Evolutionary conservation across 30 jellyfish, hydroid and myxozoan species (phyloP).

Genomic region (Mastigias papua): DNA sequence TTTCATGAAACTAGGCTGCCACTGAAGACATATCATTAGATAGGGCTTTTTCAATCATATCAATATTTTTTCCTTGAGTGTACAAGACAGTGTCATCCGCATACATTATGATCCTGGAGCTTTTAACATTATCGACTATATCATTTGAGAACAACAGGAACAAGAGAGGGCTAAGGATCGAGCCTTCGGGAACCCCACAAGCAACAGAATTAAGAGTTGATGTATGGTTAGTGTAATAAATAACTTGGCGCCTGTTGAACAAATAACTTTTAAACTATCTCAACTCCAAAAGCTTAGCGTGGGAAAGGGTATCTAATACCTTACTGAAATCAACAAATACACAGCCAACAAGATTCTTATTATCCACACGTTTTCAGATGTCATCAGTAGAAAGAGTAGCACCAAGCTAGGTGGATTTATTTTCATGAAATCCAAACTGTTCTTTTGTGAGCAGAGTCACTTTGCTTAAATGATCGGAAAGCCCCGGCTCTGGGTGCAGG

Average conservation of each 20-base stretch:
- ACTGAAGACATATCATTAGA: slow-evolving; percentile 7
- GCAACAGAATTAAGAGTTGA: slow-evolving; percentile 8
- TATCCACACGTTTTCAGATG: background rate
- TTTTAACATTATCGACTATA: slow-evolving; percentile 15
- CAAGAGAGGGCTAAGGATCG: slow-evolving; percentile 41
- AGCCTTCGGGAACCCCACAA: slow-evolving; percentile 49
- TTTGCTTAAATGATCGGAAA: background rate
- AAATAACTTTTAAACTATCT: background rate
- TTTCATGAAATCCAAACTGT: background rate
- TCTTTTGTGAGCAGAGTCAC: background rate
- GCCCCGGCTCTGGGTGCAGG: background rate
- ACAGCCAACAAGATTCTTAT: slow-evolving; percentile 4
- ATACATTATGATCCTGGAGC: slow-evolving; percentile 34
- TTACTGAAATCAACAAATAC: background rate
- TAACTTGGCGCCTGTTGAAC: background rate
- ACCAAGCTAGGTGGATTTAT: background rate
- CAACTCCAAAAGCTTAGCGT: background rate
- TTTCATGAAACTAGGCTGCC: slow-evolving; percentile 29
- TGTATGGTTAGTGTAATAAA: slow-evolving; percentile 2
- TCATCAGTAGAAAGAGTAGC: background rate
- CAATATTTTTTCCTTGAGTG: slow-evolving; percentile 19
- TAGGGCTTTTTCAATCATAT: slow-evolving; percentile 34
- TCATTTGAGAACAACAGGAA: slow-evolving; percentile 32
- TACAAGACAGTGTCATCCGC: slow-evolving; percentile 52
- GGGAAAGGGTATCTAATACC: background rate